Percentiles rank a stretch among this genome's conserved stretches.
Conservation (phyloP, 2,797 vertebrate species). For the Peromyscus melanophrys region DNA sequence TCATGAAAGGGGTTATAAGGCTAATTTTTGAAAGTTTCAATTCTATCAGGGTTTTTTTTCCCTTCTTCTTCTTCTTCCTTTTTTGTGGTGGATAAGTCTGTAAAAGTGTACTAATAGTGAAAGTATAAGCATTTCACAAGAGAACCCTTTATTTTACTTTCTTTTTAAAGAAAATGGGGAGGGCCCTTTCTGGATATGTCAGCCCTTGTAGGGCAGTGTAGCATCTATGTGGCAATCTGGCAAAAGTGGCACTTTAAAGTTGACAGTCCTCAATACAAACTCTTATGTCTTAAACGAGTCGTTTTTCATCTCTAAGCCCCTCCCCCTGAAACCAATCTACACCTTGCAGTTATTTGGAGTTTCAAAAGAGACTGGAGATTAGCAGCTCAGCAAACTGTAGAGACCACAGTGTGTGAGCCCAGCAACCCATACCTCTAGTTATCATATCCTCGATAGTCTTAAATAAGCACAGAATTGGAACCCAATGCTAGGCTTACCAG, state of each 20-base stretch:
- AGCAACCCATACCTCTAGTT: neutral
- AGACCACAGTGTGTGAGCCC: neutral
- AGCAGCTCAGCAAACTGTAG: neutral
- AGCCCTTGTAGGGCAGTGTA: neutral
- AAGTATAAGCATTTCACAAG: neutral
- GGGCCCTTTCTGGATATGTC: neutral
- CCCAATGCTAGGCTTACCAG: constrained; percentile 75
- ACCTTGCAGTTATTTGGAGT: neutral
- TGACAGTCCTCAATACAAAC: neutral
- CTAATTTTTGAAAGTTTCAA: neutral
- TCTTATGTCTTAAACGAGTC: neutral
- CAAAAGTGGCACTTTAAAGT: neutral
- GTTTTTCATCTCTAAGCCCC: neutral
- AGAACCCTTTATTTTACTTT: neutral
- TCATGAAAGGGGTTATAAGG: neutral
- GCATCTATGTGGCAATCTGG: neutral
- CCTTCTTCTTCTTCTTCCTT: neutral
- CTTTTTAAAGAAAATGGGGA: neutral
- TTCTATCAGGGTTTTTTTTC: neutral
- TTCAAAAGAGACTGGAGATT: neutral
- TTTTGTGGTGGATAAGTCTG: neutral
- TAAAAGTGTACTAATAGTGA: neutral
- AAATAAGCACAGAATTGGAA: neutral
- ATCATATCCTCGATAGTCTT: neutral
- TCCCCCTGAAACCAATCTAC: neutral